Conservation (phyloP, 2,888 invertebrate genomes). For the Pandemis corylana region DNA sequence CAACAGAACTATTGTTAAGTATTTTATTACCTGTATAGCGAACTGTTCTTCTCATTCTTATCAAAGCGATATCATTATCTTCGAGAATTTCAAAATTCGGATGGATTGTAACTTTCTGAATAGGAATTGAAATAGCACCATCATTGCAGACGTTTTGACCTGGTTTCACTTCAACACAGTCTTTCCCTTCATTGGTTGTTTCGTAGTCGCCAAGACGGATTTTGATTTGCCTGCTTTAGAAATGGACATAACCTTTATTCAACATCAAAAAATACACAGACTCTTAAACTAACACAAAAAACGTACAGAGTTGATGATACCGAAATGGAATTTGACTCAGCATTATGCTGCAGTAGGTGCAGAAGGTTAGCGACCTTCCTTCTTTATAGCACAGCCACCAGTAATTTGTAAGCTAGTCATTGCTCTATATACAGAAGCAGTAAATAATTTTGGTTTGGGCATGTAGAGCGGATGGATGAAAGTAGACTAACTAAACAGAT, state of each 20-base stretch:
- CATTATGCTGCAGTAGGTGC: too few species aligned
- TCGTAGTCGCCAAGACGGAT: background rate
- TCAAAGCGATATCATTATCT: conserved; percentile 20
- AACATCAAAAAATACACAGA: too few species aligned
- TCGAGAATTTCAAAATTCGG: background rate
- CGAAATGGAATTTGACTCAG: too few species aligned
- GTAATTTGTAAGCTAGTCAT: too few species aligned
- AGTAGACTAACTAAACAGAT: too few species aligned
- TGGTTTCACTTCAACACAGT: conserved; percentile 3
- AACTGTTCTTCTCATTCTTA: conserved; percentile 7
- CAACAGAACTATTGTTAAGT: background rate
- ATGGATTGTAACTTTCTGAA: conserved; percentile 21
- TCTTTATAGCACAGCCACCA: background rate
- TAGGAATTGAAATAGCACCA: conserved; percentile 24
- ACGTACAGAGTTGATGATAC: too few species aligned
- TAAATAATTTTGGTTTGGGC: too few species aligned
- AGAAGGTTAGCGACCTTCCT: background rate
- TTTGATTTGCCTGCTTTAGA: background rate
- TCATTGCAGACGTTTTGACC: background rate
- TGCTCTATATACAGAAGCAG: too few species aligned
- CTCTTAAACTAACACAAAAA: too few species aligned
- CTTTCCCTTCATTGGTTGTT: background rate
- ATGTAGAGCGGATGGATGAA: too few species aligned
- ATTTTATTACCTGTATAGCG: background rate
- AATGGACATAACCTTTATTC: too few species aligned